Percentiles rank a stretch among this genome's conserved stretches.
These are phyloP conservation scores for Stichodactyla mertensii DNA, from an alignment of 64 coral and sea anemone genomes.

Conservation along the genomic window DNA sequence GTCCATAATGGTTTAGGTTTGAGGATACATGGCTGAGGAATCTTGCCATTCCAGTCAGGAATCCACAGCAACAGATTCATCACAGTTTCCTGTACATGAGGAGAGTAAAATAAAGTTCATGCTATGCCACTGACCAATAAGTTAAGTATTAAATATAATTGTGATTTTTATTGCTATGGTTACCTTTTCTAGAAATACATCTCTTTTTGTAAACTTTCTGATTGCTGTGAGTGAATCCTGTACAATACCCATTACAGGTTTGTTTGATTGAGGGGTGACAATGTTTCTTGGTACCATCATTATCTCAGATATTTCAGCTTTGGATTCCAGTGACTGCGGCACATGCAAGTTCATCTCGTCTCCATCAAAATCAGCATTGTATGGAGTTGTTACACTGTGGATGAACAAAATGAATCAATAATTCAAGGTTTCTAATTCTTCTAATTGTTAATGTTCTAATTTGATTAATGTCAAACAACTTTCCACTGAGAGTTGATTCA, in stretches of 20 bases:
- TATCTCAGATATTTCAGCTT: conserved; percentile 90
- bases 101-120: not conserved
- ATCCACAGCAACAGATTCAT: conserved; percentile 99
- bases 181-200: conserved; percentile 92
- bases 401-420: not conserved
- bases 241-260: conserved; percentile 98
- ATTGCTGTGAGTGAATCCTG: conserved; percentile 90
- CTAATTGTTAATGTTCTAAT: too few species aligned
- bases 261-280: conserved; percentile 85
- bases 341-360: conserved; percentile 98
- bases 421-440: not conserved
- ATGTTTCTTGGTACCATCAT: conserved; percentile 98
- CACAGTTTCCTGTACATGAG: conserved; percentile 61
- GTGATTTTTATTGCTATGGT: not conserved
- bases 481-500: too few species aligned
- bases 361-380: conserved; percentile 99
- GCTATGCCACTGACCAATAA: not conserved
- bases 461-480: too few species aligned
- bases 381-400: conserved; percentile 93
- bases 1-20: conserved; percentile 98
- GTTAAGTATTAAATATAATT: not conserved
- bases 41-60: conserved; percentile 89
- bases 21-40: conserved; percentile 84
- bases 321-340: conserved; percentile 87
- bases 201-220: conserved; percentile 90